Base-by-base conservation (phyloP, 1,140 invertebrate species). In the Rhizoglyphus robini region DNA sequence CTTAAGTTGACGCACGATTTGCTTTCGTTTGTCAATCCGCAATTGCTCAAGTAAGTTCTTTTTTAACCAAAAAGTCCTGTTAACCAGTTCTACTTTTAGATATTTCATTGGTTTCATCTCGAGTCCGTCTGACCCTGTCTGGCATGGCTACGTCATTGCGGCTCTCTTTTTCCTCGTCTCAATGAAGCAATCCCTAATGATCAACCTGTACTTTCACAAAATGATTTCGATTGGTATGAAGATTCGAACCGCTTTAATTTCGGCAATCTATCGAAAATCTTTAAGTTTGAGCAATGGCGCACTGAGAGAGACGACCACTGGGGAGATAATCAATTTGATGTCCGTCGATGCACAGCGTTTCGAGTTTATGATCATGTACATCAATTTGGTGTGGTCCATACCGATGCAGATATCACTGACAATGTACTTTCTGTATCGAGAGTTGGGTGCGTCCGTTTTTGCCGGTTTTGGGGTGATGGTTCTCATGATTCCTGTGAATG, bases 371-470 rank as follows among this genome's bases (percentile, higher is more conserved):
- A 68, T 72, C 65, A 48, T 61, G 2, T 68, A 65, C 41, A 8
- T 72, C 3, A 72, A 71, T 61, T 91, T 94, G 85, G 82, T 97
- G 69, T 97, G 93, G 93, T 96, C 92, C 0, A 90, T 89, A 1
- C 94, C 93, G 0, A 76, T 96, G 11, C 91, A 96, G 79, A 96
- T 96, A 69, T 79, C 77, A 11, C 73, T 96, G 11, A 86, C 90
- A 0, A 74, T 96, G n/a, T 93, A 87, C 72, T 94, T 96, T 77
- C 76, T 97, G 3, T 96, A 90, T 89, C 81, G 83, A 32, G 85
- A 85, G 66, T 76, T 83, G 46, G 81, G 75, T 8, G 68, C 73
- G 8, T 72, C 75, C n/a, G 71, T 74, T 11, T 54, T 80, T 29
- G 77, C 75, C 25, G 78, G 78, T 8, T 60, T 79, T 2, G 72